Evolutionary conservation across 1,140 invertebrate species (phyloP).

Genomic region (Manduca sexta): DNA sequence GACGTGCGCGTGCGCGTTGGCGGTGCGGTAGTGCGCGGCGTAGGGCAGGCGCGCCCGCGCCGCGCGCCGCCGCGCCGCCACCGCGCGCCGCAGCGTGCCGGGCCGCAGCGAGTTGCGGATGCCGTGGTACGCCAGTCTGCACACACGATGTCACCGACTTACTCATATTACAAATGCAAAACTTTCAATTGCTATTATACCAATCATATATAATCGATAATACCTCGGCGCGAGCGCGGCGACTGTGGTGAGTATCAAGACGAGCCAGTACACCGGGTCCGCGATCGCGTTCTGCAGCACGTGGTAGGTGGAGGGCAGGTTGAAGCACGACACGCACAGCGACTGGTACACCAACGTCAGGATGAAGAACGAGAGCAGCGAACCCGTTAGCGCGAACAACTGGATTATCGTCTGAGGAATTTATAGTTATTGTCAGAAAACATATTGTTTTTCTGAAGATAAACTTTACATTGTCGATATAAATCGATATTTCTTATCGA

Average conservation of each 20-base stretch:
- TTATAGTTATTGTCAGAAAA: not conserved
- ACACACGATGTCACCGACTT: no score
- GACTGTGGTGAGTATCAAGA: constrained; percentile 83
- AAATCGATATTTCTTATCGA: not conserved
- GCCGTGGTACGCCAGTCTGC: constrained; percentile 56
- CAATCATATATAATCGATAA: not conserved
- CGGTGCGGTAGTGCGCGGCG: constrained; percentile 67
- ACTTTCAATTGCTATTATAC: no score
- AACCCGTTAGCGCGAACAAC: constrained; percentile 82
- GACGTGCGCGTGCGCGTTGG: constrained; percentile 61
- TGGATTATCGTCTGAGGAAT: constrained; percentile 90
- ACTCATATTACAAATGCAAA: no score
- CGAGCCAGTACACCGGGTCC: constrained; percentile 86
- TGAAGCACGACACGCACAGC: constrained; percentile 84
- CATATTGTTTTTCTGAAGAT: no score
- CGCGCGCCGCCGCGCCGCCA: constrained; percentile 44
- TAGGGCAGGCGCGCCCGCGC: constrained; percentile 48
- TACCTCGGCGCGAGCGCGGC: constrained; percentile 91
- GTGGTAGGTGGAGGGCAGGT: constrained; percentile 88
- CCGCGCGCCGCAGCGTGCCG: constrained; percentile 56
- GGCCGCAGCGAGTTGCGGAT: constrained; percentile 55
- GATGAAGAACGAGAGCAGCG: constrained; percentile 86
- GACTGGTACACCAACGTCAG: constrained; percentile 91
- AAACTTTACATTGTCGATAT: no score
- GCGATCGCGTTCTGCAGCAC: constrained; percentile 86